Evolutionary conservation across 2,888 invertebrate genomes (phyloP).

Genomic region (Mythimna albipuncta): DNA sequence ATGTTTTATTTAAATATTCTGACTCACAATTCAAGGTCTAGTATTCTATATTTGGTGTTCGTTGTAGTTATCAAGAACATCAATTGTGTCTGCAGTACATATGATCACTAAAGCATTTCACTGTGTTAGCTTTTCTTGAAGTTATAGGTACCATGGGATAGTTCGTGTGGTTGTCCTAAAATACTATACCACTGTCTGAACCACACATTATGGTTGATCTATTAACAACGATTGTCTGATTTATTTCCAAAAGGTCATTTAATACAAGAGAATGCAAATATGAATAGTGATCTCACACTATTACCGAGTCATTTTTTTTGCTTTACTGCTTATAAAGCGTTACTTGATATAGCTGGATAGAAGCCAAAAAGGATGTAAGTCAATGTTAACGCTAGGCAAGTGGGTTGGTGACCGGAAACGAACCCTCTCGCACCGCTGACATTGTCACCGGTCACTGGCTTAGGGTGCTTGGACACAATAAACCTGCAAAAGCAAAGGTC

Average conservation of each 20-base stretch:
- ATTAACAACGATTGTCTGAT: slow-evolving; percentile 4
- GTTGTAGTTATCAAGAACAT: slow-evolving; percentile 39
- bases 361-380: slow-evolving; percentile 35
- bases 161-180: neutral
- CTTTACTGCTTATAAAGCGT: neutral
- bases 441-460: slow-evolving; percentile 40
- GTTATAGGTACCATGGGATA: neutral
- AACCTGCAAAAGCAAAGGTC: neutral
- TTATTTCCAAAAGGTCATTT: neutral
- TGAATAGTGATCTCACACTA: slow-evolving; percentile 3
- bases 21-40: slow-evolving; percentile 57
- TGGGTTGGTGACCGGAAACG: slow-evolving; percentile 45
- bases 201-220: neutral
- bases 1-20: slow-evolving; percentile 49
- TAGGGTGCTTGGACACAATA: slow-evolving; percentile 16
- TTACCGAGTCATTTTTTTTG: slow-evolving; percentile 16
- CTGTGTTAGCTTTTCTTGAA: neutral
- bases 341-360: slow-evolving; percentile 12
- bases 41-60: slow-evolving; percentile 32
- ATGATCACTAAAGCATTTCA: neutral
- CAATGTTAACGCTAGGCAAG: slow-evolving; percentile 28
- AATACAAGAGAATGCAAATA: slow-evolving; percentile 16
- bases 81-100: slow-evolving; percentile 19
- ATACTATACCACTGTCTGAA: neutral
- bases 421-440: slow-evolving; percentile 23